These are phyloP conservation scores for Atrina japonica DNA, from an alignment of 2,888 invertebrate species.

Conservation along the genomic window DNA sequence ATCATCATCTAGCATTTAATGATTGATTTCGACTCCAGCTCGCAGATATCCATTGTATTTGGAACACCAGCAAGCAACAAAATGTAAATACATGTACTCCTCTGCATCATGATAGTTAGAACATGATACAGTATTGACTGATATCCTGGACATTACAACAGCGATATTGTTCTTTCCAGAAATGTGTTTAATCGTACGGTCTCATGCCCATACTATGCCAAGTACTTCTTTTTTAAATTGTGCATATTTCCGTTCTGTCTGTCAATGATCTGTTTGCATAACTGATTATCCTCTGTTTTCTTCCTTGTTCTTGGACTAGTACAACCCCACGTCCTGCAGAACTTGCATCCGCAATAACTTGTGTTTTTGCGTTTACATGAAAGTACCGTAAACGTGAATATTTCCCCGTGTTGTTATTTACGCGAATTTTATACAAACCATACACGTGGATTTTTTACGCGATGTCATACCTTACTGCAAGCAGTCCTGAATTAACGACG, in stretches of 20 bases:
- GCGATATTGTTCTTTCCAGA: conserved; percentile 17
- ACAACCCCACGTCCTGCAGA: conserved; percentile 46
- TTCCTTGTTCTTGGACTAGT: conserved; percentile 36
- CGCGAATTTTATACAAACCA: too few relatives aligned
- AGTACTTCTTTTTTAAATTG: conserved; percentile 53
- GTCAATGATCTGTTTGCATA: conserved; percentile 44
- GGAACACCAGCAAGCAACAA: conserved; percentile 1
- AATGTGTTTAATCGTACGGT: conserved; percentile 32
- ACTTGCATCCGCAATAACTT: conserved; percentile 43
- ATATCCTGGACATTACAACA: conserved; percentile 4
- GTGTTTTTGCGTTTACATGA: conserved; percentile 28
- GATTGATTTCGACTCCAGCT: conserved; percentile 9
- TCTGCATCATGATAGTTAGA: conserved; percentile 1
- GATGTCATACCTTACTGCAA: too few relatives aligned
- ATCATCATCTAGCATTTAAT: background rate
- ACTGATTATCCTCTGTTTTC: conserved; percentile 15
- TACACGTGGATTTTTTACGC: too few relatives aligned
- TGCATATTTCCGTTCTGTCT: conserved; percentile 37
- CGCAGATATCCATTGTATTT: background rate
- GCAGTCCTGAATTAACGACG: too few relatives aligned
- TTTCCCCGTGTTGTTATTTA: too few relatives aligned
- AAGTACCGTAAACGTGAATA: conserved; percentile 43
- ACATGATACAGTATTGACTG: too few relatives aligned
- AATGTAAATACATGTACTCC: conserved; percentile 15
- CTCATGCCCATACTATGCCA: conserved; percentile 53